phyloP scores from a whole-genome alignment of 2,797 vertebrate genomes.

The Nannoperca australis region DNA sequence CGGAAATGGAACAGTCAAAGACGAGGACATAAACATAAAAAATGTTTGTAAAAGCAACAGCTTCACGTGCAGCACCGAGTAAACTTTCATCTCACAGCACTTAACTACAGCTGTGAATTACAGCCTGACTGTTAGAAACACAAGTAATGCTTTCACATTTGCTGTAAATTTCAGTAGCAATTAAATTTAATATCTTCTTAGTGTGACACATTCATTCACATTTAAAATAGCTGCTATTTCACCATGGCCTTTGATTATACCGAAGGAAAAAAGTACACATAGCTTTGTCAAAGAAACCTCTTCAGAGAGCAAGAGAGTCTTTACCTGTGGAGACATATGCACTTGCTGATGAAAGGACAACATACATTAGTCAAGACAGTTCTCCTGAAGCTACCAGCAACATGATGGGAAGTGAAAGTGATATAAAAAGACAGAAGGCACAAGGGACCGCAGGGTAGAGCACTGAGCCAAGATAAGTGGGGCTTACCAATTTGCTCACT shows the following conservation, averaged over 20 bases:
- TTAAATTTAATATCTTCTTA: slow-evolving; percentile 55
- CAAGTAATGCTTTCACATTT: slow-evolving; percentile 37
- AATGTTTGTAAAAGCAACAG: slow-evolving; percentile 27
- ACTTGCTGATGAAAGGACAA: slow-evolving; percentile 68
- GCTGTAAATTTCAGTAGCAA: slow-evolving; percentile 13
- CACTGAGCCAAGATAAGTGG: slow-evolving; percentile 71
- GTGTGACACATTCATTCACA: slow-evolving; percentile 35
- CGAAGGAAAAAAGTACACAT: slow-evolving; percentile 26
- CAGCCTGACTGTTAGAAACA: slow-evolving; percentile 43
- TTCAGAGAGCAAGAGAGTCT: slow-evolving; percentile 44
- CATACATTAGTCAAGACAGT: slow-evolving; percentile 64
- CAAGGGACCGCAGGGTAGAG: slow-evolving; percentile 57
- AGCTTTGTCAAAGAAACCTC: slow-evolving; percentile 46
- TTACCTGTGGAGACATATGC: slow-evolving; percentile 72
- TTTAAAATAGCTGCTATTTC: slow-evolving; percentile 12
- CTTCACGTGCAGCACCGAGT: slow-evolving; percentile 6
- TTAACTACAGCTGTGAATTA: slow-evolving; percentile 52
- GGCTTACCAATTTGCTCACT: slow-evolving; percentile 76
- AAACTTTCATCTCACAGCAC: slow-evolving; percentile 46
- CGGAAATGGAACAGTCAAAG: slow-evolving; percentile 29
- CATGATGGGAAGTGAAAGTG: slow-evolving; percentile 63
- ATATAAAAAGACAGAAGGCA: slow-evolving; percentile 73
- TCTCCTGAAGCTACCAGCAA: slow-evolving; percentile 55
- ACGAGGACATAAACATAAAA: slow-evolving; percentile 43
- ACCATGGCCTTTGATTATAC: slow-evolving; percentile 38